A percentile compares a stretch with the other conserved stretches of the same genome.
Conservation (phyloP, 2,113 vertebrate species). For the Nycticebus coucang region DNA sequence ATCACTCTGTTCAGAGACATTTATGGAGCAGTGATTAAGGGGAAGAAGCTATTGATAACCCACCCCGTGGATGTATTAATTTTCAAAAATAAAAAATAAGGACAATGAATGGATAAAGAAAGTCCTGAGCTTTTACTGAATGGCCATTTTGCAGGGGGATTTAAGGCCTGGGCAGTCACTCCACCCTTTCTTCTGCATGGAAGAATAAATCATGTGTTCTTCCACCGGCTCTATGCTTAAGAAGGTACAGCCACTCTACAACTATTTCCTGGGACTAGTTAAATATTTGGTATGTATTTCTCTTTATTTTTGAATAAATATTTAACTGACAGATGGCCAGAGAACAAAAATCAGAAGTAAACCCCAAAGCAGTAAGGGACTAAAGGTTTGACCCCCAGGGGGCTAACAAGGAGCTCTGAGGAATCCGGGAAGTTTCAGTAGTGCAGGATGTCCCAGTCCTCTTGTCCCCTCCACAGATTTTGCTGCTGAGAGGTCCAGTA, state of each 20-base stretch:
- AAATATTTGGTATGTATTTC: rapidly evolving
- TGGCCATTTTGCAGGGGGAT: not conserved
- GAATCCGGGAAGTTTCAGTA: not conserved
- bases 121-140: not conserved
- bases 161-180: not conserved
- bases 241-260: rapidly evolving
- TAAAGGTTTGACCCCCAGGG: rapidly evolving
- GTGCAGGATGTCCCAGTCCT: not conserved
- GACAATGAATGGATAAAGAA: not conserved
- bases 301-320: not conserved
- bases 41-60: not conserved
- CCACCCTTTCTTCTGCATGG: too few species aligned
- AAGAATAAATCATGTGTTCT: not conserved
- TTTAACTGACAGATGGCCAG: not conserved
- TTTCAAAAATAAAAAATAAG: constrained; percentile 14
- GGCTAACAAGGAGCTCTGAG: not conserved
- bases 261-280: not conserved
- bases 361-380: rapidly evolving
- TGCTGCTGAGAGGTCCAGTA: too few species aligned
- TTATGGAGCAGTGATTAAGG: not conserved
- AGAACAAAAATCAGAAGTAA: not conserved
- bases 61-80: not conserved
- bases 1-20: not conserved
- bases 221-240: rapidly evolving
- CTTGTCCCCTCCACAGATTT: rapidly evolving